A percentile compares a stretch with the other conserved stretches of the same genome.
Evolutionary conservation across 2,888 invertebrate genomes (phyloP).

Genomic region (Trichogramma evanescens): DNA sequence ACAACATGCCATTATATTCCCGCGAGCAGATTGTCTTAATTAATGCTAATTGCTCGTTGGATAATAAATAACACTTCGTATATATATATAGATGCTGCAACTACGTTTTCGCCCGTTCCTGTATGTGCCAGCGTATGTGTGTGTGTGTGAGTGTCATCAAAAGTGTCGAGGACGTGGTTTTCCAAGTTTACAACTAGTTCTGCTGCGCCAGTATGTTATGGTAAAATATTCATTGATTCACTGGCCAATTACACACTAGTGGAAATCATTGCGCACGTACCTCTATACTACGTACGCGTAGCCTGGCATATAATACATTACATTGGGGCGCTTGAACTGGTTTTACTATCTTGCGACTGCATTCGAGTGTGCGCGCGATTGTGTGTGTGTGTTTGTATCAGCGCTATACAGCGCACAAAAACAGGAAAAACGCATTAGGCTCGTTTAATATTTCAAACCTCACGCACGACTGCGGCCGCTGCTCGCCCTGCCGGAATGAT

Average conservation of each 20-base stretch:
- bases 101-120: background rate
- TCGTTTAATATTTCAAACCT: constrained; percentile 14
- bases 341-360: too few species aligned
- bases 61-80: constrained; percentile 38
- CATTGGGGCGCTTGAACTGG: too few species aligned
- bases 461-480: too few species aligned
- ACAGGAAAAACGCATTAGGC: constrained; percentile 16
- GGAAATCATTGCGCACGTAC: background rate
- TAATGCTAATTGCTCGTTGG: constrained; percentile 42
- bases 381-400: background rate
- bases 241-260: constrained; percentile 30
- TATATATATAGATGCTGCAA: background rate
- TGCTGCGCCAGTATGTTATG: background rate
- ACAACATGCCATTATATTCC: too few species aligned
- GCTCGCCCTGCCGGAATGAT: background rate
- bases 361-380: background rate
- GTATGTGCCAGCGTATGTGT: background rate
- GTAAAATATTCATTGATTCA: constrained; percentile 41
- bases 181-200: background rate
- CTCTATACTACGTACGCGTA: too few species aligned
- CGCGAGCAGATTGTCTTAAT: constrained; percentile 40
- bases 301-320: too few species aligned
- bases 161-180: constrained; percentile 9
- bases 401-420: background rate
- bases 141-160: constrained; percentile 15